Evolutionary conservation across 1,140 invertebrate species (phyloP).

Genomic region (Drosophila jambulina): DNA sequence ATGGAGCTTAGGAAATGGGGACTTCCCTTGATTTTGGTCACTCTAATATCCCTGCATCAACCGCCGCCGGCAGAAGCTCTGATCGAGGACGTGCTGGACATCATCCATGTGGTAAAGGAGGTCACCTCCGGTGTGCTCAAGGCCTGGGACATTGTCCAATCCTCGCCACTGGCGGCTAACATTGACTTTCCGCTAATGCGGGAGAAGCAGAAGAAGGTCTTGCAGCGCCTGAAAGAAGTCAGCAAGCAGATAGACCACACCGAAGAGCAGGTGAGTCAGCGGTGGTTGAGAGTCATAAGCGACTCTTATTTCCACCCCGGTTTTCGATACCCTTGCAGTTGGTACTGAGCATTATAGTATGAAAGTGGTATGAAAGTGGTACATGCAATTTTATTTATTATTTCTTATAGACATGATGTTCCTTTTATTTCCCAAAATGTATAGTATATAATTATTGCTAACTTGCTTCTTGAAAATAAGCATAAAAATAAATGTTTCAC

Average conservation of each 20-base stretch:
- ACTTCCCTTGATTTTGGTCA: slow-evolving; percentile 21
- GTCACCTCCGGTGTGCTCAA: slow-evolving; percentile 87
- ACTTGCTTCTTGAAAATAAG: too few relatives aligned
- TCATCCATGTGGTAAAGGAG: slow-evolving; percentile 88
- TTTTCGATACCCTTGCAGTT: neutral
- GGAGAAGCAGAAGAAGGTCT: slow-evolving; percentile 86
- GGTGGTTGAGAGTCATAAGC: neutral
- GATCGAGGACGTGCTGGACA: slow-evolving; percentile 87
- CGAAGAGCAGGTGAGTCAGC: slow-evolving; percentile 69
- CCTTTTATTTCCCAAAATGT: too few relatives aligned
- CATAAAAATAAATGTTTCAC: too few relatives aligned
- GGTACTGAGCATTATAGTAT: neutral
- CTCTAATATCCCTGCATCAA: slow-evolving; percentile 26
- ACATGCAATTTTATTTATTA: neutral
- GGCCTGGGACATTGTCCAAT: slow-evolving; percentile 88
- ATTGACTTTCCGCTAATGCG: slow-evolving; percentile 87
- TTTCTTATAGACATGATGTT: too few relatives aligned
- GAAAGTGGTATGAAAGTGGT: too few relatives aligned
- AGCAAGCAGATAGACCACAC: slow-evolving; percentile 84
- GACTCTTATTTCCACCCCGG: slow-evolving; percentile 1
- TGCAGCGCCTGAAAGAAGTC: slow-evolving; percentile 85
- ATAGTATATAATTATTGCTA: too few relatives aligned
- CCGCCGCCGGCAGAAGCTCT: slow-evolving; percentile 76
- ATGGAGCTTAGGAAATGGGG: slow-evolving; percentile 32
- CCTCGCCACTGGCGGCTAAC: slow-evolving; percentile 86